These are phyloP conservation scores for Scaptodrosophila latifasciaeformis DNA, from an alignment of 2,888 invertebrate genomes.

Conservation along the genomic window DNA sequence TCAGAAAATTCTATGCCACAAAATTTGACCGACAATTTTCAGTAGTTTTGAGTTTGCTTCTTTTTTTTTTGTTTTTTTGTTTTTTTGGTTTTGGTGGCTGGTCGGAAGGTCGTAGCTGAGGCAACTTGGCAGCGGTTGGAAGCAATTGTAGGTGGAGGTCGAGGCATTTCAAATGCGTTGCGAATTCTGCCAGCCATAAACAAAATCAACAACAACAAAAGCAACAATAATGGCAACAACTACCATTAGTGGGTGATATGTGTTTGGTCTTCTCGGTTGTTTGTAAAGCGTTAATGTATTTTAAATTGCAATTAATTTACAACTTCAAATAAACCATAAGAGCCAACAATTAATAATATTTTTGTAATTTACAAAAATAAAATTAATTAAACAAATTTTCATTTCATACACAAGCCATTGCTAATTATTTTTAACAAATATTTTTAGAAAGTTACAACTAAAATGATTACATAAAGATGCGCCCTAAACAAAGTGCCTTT, in stretches of 20 bases:
- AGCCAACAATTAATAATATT: background rate
- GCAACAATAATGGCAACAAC: background rate
- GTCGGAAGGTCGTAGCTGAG: background rate
- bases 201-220: slow-evolving; percentile 12
- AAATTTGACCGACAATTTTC: background rate
- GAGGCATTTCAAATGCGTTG: slow-evolving; percentile 39
- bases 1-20: slow-evolving; percentile 15
- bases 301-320: slow-evolving; percentile 54
- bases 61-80: slow-evolving; percentile 5
- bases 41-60: background rate
- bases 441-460: background rate
- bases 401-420: slow-evolving; percentile 11
- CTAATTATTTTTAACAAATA: slow-evolving; percentile 39
- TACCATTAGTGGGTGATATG: background rate
- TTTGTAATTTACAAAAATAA: no score
- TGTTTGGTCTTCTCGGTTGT: background rate
- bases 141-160: slow-evolving; percentile 58
- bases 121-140: slow-evolving; percentile 37
- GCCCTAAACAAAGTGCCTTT: background rate
- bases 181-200: slow-evolving; percentile 44
- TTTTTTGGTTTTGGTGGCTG: background rate
- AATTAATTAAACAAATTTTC: background rate
- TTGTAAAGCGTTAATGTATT: slow-evolving; percentile 32
- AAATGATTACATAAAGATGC: no score
- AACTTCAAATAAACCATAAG: background rate